Percentiles rank a stretch among this genome's conserved stretches.
Conservation (phyloP, 2,113 vertebrate genomes). For the Procavia capensis region DNA sequence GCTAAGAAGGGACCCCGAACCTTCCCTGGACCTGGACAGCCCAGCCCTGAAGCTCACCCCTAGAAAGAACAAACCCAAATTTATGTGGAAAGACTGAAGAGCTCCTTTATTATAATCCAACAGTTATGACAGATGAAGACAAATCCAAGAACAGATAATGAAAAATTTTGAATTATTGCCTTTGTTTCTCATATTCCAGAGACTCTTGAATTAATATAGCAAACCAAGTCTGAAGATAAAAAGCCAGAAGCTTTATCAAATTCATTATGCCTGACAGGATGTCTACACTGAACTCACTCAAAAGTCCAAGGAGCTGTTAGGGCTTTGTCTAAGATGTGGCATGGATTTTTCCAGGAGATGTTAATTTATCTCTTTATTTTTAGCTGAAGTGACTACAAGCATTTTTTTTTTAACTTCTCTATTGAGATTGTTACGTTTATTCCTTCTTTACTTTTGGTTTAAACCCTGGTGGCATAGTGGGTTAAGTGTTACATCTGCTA, state of each 20-base stretch:
- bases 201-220: conserved; percentile 79
- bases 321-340: conserved; percentile 58
- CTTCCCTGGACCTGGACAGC: neutral
- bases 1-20: neutral
- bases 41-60: neutral
- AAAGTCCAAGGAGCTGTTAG: neutral
- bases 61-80: conserved; percentile 37
- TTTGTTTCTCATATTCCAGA: conserved; percentile 75
- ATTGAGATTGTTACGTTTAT: neutral
- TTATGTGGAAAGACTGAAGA: conserved; percentile 45
- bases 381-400: neutral
- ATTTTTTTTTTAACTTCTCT: neutral
- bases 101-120: conserved; percentile 59
- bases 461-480: no score
- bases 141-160: conserved; percentile 77
- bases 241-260: conserved; percentile 81
- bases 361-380: neutral
- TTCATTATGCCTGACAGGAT: conserved; percentile 64
- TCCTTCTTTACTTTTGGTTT: conserved; percentile 3
- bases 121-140: conserved; percentile 78
- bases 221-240: conserved; percentile 76
- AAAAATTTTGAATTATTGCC: conserved; percentile 82
- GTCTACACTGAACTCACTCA: conserved; percentile 40
- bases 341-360: conserved; percentile 56
- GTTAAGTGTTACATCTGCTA: no score